Evolutionary conservation across 2,888 invertebrate species (phyloP).

Genomic region (Nowickia ferox): DNA sequence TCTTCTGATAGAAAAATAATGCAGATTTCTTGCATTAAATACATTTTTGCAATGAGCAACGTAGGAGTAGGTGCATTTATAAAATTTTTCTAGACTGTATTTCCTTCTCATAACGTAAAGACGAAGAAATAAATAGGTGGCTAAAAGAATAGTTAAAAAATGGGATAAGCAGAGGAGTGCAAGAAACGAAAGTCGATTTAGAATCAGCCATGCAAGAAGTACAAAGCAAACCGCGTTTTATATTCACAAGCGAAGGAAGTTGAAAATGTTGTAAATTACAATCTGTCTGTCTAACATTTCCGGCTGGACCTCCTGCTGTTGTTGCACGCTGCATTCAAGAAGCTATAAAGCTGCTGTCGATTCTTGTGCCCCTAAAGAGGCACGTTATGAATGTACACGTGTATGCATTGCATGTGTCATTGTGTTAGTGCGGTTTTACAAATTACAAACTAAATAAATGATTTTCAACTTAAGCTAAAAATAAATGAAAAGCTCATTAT

Average conservation of each 20-base stretch:
- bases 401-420: neutral
- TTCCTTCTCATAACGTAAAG: constrained; percentile 3
- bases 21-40: too few species aligned
- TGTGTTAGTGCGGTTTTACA: constrained; percentile 36
- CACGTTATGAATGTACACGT: neutral
- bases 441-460: constrained; percentile 68
- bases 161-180: constrained; percentile 8
- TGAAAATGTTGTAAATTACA: constrained; percentile 75
- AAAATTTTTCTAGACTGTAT: neutral
- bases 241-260: constrained; percentile 62
- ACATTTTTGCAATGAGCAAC: neutral
- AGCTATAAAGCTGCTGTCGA: constrained; percentile 51
- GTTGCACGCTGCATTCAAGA: constrained; percentile 52
- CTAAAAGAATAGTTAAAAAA: constrained; percentile 6
- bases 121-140: constrained; percentile 26
- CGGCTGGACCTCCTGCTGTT: constrained; percentile 71
- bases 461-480: constrained; percentile 64
- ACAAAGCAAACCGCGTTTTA: constrained; percentile 72
- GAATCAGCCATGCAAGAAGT: constrained; percentile 69
- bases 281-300: constrained; percentile 74
- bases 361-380: constrained; percentile 9
- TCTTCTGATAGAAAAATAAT: too few species aligned
- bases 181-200: constrained; percentile 66
- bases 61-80: neutral
- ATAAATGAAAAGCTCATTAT: constrained; percentile 63